phyloP scores from a whole-genome alignment of 1,140 invertebrate genomes.

The Contarinia nasturtii region DNA sequence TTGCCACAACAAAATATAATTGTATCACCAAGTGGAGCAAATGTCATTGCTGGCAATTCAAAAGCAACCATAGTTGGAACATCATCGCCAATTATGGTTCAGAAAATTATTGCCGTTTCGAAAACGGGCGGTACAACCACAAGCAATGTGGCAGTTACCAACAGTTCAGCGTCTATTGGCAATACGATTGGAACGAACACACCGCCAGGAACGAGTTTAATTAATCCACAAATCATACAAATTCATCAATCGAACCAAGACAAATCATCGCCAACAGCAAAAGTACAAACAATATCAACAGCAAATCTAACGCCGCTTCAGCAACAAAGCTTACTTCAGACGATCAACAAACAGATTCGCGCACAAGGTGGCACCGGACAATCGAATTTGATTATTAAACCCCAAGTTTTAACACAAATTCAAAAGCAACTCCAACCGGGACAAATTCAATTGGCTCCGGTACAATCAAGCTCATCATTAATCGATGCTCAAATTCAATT shows the following conservation, averaged over 20 bases:
- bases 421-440: conserved; percentile 16
- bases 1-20: no score
- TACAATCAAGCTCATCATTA: no score
- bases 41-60: background rate
- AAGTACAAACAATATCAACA: conserved; percentile 8
- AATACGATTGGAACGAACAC: background rate
- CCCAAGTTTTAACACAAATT: conserved; percentile 13
- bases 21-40: no score
- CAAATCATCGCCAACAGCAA: background rate
- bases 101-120: background rate
- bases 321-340: conserved; percentile 26
- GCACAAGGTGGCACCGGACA: conserved; percentile 13
- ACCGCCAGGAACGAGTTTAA: conserved; percentile 1
- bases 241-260: conserved; percentile 1
- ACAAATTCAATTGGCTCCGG: background rate
- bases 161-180: background rate
- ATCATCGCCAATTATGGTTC: background rate
- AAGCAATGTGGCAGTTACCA: background rate
- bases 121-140: background rate
- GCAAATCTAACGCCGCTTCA: conserved; percentile 25
- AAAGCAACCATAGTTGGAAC: background rate
- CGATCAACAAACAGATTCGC: conserved; percentile 11
- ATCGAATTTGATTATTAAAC: conserved; percentile 10
- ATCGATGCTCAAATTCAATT: conserved; percentile 2
- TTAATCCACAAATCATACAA: conserved; percentile 7